Percentiles rank a stretch among this genome's conserved stretches.
These are phyloP conservation scores for Mastacembelus armatus DNA, from an alignment of 2,797 vertebrate genomes.

Conservation along the genomic window DNA sequence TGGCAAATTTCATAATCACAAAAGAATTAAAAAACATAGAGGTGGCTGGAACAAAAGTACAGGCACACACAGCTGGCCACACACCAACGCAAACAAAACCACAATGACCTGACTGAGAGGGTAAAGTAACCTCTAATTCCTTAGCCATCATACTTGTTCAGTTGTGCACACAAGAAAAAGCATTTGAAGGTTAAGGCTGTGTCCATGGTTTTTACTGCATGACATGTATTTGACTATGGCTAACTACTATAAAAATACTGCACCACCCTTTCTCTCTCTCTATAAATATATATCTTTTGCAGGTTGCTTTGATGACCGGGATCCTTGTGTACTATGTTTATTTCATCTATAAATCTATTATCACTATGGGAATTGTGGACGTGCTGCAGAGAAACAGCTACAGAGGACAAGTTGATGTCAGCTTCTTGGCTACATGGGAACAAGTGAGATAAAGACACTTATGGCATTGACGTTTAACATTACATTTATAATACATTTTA, in stretches of 20 bases:
- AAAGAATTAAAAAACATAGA: neutral
- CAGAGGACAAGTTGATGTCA: conserved; percentile 73
- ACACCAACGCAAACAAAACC: conserved; percentile 44
- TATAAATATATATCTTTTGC: no score
- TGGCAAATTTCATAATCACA: neutral
- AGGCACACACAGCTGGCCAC: neutral
- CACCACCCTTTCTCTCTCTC: neutral
- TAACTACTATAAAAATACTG: neutral
- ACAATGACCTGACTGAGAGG: conserved; percentile 40
- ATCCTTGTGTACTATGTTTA: conserved; percentile 68
- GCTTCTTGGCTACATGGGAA: conserved; percentile 69
- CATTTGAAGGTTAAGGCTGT: conserved; percentile 21
- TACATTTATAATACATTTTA: neutral
- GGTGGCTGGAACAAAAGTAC: neutral
- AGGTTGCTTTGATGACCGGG: conserved; percentile 68
- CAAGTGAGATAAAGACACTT: conserved; percentile 75
- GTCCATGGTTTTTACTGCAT: neutral
- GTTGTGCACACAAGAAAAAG: conserved; percentile 23
- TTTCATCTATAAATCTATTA: conserved; percentile 60
- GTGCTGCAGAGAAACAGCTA: conserved; percentile 72
- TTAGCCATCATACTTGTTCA: no score
- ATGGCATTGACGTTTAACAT: no score
- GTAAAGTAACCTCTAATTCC: conserved; percentile 35
- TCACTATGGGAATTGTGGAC: conserved; percentile 66
- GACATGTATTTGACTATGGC: neutral